Base-by-base conservation (phyloP, 2,113 vertebrate species). In the Narcine bancroftii region DNA sequence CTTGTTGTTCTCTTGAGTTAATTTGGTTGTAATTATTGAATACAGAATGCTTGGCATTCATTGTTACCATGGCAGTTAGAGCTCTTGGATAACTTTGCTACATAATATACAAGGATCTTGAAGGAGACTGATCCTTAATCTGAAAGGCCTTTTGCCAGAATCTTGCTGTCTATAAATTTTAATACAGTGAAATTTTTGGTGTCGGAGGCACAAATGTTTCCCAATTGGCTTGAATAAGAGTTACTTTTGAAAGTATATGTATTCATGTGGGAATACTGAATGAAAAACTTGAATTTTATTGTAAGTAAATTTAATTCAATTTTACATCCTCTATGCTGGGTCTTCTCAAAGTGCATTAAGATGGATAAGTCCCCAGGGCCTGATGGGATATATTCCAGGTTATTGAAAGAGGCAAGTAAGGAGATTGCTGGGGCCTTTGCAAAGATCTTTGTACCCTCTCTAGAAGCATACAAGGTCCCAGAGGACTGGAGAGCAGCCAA, bases 61-160 rank as follows among this genome's bases (percentile, higher is more conserved):
- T 91, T 71, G 65, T 66, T 91, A 29, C 65, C 39, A 47, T 91
- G 65, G 39, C 56, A 65, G 42, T 89, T 66, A 39, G 60, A 66
- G 42, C 89, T 71, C 24, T 69, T 91, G 89, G n/a, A 91, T 91
- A 69, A 47, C 42, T 91, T 26, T 69, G 65, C 10, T 29, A 45
- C 36, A 39, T 87, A 60, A 85, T 85, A 87, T 36, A 15, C 29
- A 33, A 9, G 47, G 29, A 83, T 10, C 17, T n/a, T 87, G 53
- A 87, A 87, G 53, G 56, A 60, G n/a, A 56, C 53, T 2, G 60
- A 17, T 56, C 60, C 53, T 85, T 85, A 87, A 87, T 87, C 53
- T 87, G 50, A 87, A 87, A 87, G 53, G 17, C 36, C 81, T 60
- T 87, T 63, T 87, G 53, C 53, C 81, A 87, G n/a, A 87, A 63